These are phyloP conservation scores for Bos indicus DNA, from an alignment of 2,113 vertebrate species.

Conservation along the genomic window DNA sequence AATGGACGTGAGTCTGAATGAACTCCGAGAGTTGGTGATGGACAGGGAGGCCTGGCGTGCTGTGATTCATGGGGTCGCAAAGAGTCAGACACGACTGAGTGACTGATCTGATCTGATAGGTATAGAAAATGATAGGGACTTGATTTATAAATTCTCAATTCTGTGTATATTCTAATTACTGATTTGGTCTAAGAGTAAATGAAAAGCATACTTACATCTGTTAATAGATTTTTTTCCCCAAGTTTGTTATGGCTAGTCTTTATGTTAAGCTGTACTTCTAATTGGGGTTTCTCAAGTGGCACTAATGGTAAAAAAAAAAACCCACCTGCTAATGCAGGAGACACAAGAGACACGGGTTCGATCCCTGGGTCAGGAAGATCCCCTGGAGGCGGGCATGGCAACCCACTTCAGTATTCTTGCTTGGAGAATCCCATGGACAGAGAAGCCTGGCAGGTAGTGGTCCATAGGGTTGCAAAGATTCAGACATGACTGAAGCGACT, in stretches of 20 bases:
- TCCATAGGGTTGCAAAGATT: background rate
- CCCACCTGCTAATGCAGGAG: background rate
- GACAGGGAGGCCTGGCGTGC: too few species aligned
- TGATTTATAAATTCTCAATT: background rate
- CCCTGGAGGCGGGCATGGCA: background rate
- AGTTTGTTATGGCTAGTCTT: background rate
- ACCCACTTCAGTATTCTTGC: background rate
- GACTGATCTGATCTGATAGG: too few species aligned
- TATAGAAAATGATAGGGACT: background rate
- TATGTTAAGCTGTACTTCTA: background rate
- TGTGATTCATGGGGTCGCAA: too few species aligned
- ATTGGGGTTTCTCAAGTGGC: too few species aligned
- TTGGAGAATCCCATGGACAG: background rate
- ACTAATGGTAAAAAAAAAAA: too few species aligned
- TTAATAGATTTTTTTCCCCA: background rate
- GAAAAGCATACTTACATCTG: background rate
- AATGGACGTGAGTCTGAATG: too few species aligned
- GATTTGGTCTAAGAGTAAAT: background rate
- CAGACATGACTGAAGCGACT: background rate
- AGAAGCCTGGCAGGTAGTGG: background rate
- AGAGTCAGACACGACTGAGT: too few species aligned
- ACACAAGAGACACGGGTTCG: fast-evolving
- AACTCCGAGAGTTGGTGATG: too few species aligned
- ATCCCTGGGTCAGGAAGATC: background rate
- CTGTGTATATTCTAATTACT: background rate